A percentile compares a stretch with the other conserved stretches of the same genome.
Evolutionary conservation across 2,888 invertebrate species (phyloP).

Genomic region (Caenorhabditis sp.): DNA sequence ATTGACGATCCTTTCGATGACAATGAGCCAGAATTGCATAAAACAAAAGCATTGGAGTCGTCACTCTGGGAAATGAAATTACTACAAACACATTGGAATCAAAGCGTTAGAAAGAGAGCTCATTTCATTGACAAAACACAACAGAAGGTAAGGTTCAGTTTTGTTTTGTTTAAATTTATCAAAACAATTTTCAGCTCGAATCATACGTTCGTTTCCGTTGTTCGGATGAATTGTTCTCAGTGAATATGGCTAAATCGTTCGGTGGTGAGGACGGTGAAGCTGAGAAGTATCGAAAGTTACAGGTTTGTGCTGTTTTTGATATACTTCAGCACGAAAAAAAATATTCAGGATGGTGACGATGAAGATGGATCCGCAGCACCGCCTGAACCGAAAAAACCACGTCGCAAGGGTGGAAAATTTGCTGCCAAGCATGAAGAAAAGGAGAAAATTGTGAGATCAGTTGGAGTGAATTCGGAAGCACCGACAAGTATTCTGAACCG

Average conservation of each 20-base stretch:
- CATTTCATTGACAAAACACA: slow-evolving; percentile 51
- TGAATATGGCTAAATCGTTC: slow-evolving; percentile 51
- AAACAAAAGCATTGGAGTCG: slow-evolving; percentile 85
- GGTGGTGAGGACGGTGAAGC: slow-evolving; percentile 43
- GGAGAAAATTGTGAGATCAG: slow-evolving; percentile 7
- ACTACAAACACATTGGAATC: slow-evolving; percentile 56
- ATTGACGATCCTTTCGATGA: slow-evolving; percentile 84
- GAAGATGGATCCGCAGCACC: slow-evolving; percentile 24
- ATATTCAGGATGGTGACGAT: slow-evolving; percentile 38
- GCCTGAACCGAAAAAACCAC: slow-evolving; percentile 17
- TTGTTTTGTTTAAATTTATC: background rate
- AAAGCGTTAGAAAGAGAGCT: slow-evolving; percentile 50
- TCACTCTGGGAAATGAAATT: slow-evolving; percentile 86
- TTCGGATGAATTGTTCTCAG: slow-evolving; percentile 44
- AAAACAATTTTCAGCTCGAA: slow-evolving; percentile 17
- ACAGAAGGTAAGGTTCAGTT: slow-evolving; percentile 31
- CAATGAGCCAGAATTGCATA: slow-evolving; percentile 82
- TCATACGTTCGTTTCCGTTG: slow-evolving; percentile 51
- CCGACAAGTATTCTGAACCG: slow-evolving; percentile 41
- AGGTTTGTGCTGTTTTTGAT: no score
- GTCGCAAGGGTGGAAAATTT: slow-evolving; percentile 27
- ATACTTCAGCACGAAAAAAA: no score
- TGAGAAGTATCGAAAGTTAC: slow-evolving; percentile 28
- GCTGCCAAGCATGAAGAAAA: slow-evolving; percentile 44
- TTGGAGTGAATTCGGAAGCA: slow-evolving; percentile 30